phyloP scores from a whole-genome alignment of 53 echinoderm and acorn worm species.

The Antedon mediterranea region DNA sequence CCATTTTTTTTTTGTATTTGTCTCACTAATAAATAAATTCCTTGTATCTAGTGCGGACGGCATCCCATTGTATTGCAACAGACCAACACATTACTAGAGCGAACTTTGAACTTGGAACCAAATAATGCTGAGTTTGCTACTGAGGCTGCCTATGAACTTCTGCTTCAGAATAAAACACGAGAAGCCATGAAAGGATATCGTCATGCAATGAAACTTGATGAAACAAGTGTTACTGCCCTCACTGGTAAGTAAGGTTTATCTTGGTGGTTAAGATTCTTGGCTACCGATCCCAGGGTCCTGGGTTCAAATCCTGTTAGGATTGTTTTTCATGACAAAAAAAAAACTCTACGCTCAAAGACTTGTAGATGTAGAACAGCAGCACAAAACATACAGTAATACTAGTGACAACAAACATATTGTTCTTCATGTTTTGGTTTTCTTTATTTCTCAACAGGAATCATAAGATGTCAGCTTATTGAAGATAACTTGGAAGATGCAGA shows the following conservation, averaged over 20 bases:
- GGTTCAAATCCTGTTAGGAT: no score
- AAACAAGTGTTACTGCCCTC: slow-evolving; percentile 87
- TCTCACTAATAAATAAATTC: not conserved
- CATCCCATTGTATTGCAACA: slow-evolving; percentile 68
- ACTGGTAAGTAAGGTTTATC: slow-evolving; percentile 57
- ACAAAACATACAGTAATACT: no score
- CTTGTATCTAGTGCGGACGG: slow-evolving; percentile 57
- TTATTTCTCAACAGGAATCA: slow-evolving; percentile 38
- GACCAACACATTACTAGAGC: slow-evolving; percentile 74
- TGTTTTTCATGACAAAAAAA: no score
- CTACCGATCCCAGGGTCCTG: not conserved
- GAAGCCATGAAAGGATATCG: slow-evolving; percentile 84
- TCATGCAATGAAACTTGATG: slow-evolving; percentile 91
- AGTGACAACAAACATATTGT: no score
- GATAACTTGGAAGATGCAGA: slow-evolving; percentile 90
- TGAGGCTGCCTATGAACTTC: slow-evolving; percentile 69
- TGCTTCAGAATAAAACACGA: slow-evolving; percentile 64
- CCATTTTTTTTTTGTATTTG: no score
- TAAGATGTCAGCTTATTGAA: slow-evolving; percentile 82
- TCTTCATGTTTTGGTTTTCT: no score
- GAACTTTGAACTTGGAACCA: slow-evolving; percentile 50
- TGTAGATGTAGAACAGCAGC: no score
- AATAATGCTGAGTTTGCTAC: slow-evolving; percentile 69
- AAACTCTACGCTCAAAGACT: no score
- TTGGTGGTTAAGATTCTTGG: no score